phyloP scores from a whole-genome alignment of 1,140 invertebrate species.

The Macrocentrus cingulum region DNA sequence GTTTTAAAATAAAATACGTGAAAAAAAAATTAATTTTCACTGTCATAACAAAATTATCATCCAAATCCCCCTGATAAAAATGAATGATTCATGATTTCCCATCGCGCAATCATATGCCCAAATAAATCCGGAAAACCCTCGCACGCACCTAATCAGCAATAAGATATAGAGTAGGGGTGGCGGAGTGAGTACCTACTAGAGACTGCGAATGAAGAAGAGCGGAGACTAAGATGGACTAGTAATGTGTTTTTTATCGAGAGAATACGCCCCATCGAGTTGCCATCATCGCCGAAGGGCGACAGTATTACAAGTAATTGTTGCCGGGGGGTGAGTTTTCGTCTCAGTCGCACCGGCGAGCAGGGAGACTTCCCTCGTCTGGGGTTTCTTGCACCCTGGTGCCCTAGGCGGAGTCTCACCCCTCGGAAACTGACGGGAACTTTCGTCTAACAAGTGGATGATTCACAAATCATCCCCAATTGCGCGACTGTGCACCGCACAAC shows the following conservation, averaged over 20 bases:
- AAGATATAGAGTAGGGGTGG: background rate
- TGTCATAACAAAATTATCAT: no score
- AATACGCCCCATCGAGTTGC: conserved; percentile 45
- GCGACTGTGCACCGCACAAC: background rate
- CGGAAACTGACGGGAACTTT: conserved; percentile 35
- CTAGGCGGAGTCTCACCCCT: background rate
- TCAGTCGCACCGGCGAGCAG: background rate
- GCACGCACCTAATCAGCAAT: background rate
- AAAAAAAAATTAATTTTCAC: no score
- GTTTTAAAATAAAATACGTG: no score
- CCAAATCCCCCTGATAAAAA: no score
- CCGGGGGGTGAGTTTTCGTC: conserved; percentile 32
- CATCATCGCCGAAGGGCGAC: conserved; percentile 38
- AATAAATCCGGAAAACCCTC: conserved; percentile 7
- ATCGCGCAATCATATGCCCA: conserved; percentile 15
- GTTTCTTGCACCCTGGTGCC: background rate
- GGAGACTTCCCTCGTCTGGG: conserved; percentile 17
- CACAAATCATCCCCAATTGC: conserved; percentile 48
- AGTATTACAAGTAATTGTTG: conserved; percentile 51
- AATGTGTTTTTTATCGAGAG: conserved; percentile 42
- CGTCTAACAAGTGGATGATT: conserved; percentile 50
- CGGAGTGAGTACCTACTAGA: background rate
- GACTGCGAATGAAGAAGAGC: background rate
- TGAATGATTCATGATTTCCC: conserved; percentile 18
- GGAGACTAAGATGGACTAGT: conserved; percentile 31